A percentile compares a stretch with the other conserved stretches of the same genome.
phyloP scores from a whole-genome alignment of 2,797 vertebrate species.

The Sebastes variabilis region DNA sequence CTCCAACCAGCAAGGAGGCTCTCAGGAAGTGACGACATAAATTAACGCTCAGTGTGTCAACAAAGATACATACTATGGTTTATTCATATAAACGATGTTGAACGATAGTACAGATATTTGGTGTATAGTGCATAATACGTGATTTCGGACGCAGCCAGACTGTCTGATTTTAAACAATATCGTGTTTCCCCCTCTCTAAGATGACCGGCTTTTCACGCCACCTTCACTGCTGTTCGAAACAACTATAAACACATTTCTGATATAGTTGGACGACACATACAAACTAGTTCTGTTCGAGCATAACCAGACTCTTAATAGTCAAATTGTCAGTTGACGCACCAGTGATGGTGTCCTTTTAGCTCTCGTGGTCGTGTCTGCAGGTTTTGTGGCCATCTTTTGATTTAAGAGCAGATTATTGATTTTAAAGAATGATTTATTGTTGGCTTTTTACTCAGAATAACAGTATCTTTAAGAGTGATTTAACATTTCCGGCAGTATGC shows the following conservation, averaged over 20 bases:
- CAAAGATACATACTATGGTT: too few relatives aligned
- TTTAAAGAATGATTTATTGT: slow-evolving; percentile 10
- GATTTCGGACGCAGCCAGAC: not conserved
- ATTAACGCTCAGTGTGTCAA: fast-evolving
- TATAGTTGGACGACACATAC: not conserved
- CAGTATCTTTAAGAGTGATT: slow-evolving; percentile 13
- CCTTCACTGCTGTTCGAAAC: too few relatives aligned
- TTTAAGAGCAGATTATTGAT: slow-evolving; percentile 19
- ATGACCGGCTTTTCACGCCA: not conserved
- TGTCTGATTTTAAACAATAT: not conserved
- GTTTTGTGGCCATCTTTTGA: not conserved
- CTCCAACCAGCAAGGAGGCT: too few relatives aligned
- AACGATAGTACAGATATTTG: too few relatives aligned
- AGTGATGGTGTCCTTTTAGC: not conserved
- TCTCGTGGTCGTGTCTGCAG: not conserved
- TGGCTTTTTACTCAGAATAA: not conserved
- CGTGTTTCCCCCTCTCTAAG: too few relatives aligned
- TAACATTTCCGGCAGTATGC: not conserved
- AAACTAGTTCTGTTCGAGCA: not conserved
- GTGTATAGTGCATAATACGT: fast-evolving
- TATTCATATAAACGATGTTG: too few relatives aligned
- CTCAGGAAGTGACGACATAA: too few relatives aligned
- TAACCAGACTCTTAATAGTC: not conserved
- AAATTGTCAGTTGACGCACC: not conserved
- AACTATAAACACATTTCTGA: not conserved